These are phyloP conservation scores for Belgica antarctica DNA, from an alignment of 2,888 invertebrate genomes.

Conservation along the genomic window DNA sequence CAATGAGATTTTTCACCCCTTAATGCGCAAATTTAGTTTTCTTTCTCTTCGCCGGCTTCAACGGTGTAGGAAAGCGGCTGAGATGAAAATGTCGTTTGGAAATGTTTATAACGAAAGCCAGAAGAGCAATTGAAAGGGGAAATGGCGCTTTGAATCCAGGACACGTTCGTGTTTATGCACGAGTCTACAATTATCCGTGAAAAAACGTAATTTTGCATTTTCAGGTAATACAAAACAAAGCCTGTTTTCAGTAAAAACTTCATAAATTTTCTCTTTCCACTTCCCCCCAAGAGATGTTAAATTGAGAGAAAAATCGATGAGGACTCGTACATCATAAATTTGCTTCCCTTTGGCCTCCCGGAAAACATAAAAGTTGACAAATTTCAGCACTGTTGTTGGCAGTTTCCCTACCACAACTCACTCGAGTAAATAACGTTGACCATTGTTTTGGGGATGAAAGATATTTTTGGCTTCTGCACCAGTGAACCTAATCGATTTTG, in stretches of 20 bases:
- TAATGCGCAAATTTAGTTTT: not conserved
- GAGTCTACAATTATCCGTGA: no score
- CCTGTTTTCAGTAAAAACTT: not conserved
- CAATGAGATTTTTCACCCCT: not conserved
- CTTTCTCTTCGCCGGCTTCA: no score
- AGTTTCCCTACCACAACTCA: not conserved
- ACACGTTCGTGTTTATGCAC: no score
- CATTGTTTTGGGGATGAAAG: no score
- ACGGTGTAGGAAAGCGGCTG: no score
- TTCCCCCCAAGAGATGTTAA: not conserved
- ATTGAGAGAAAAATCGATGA: not conserved
- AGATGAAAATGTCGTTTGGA: no score
- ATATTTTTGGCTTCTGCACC: not conserved
- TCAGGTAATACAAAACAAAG: no score
- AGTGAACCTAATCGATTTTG: not conserved
- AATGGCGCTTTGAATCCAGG: no score
- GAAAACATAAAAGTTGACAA: slow-evolving; percentile 1
- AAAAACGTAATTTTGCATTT: no score
- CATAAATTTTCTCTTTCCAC: not conserved
- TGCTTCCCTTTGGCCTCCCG: no score
- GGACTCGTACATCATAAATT: not conserved
- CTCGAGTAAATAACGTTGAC: not conserved
- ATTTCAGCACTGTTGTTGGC: not conserved
- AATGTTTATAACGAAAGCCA: no score
- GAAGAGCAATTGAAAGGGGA: no score